Evolutionary conservation across 2,113 vertebrate genomes (phyloP), one percentile per base, ranked within the genome.

Genomic region (Probosciger aterrimus): DNA sequence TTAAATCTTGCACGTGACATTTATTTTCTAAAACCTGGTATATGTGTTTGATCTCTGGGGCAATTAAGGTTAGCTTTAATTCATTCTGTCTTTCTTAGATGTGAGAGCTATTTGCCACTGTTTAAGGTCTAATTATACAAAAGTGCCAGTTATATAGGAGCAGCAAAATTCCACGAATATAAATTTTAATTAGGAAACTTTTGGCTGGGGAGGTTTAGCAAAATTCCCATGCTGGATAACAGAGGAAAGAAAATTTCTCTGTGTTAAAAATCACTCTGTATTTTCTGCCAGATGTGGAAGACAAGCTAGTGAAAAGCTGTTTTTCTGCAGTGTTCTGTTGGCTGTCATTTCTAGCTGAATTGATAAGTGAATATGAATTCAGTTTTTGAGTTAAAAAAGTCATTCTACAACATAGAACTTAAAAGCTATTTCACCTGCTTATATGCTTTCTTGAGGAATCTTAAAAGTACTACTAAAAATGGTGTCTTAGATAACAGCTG

Each of bases 21-120:
- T 43, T 63, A 7, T 4, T 63, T 73, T 76, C 60, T 52, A 27
- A 50, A 74, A 70, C 9, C n/a, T 50, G 23, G 2, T 60, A 52
- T 0, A 52, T 0, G 0, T 28, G 5, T 46, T 71, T 82, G 41
- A 33, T 82, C 35, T 75, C 71, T 68, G n/a, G 9, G 17, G 43
- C 15, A 68, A 39, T 55, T 83, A 37, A 68, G 63, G 15, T 76
- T 49, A 76, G n/a, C 33, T 74, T 82, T 71, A 59, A n/a, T 77
- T 77, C 0, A 33, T 82, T 75, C 15, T 50, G 8, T 46, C 57
- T 31, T 10, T 74, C 7, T 44, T 74, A n/a, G 8, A 31, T 44
- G 20, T 33, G 28, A 62, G 28, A 60, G 13, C 20, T 79, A 6
- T 78, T 79, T 87, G 18, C 59, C 30, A 16, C 15, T 78, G 18